Evolutionary conservation across 2,113 vertebrate species (phyloP).

Genomic region (Oceanites oceanicus): DNA sequence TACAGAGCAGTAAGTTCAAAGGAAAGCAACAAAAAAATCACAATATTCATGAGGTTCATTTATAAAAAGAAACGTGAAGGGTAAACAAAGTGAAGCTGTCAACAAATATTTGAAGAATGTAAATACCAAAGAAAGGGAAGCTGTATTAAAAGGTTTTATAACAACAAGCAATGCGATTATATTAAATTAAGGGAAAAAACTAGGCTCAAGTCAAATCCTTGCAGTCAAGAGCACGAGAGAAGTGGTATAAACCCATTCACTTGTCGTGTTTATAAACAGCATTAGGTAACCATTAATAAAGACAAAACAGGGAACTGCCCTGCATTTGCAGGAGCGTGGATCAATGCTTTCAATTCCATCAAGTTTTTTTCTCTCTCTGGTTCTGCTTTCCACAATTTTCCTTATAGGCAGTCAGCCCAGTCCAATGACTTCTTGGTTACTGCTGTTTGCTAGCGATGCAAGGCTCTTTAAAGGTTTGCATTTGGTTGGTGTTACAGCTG

Average conservation of each 20-base stretch:
- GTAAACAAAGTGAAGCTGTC: background rate
- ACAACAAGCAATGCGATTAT: background rate
- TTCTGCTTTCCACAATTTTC: background rate
- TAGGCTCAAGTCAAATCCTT: background rate
- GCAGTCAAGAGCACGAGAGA: background rate
- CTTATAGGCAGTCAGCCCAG: background rate
- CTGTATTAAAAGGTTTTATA: background rate
- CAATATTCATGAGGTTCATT: background rate
- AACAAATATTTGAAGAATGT: constrained; percentile 43
- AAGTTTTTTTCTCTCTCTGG: background rate
- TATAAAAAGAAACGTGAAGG: background rate
- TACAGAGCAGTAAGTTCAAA: background rate
- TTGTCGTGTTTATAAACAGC: background rate
- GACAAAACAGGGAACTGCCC: background rate
- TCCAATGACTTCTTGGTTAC: background rate
- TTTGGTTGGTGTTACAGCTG: background rate
- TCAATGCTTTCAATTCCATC: background rate
- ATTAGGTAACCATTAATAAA: background rate
- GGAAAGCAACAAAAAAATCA: background rate
- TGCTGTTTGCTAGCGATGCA: background rate
- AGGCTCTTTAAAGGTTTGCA: background rate
- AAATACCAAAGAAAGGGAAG: background rate
- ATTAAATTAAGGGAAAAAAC: background rate
- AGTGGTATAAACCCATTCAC: background rate
- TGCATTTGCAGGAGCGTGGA: fast-evolving